Conservation (phyloP, 2,797 vertebrate species). For the Trichosurus vulpecula region DNA sequence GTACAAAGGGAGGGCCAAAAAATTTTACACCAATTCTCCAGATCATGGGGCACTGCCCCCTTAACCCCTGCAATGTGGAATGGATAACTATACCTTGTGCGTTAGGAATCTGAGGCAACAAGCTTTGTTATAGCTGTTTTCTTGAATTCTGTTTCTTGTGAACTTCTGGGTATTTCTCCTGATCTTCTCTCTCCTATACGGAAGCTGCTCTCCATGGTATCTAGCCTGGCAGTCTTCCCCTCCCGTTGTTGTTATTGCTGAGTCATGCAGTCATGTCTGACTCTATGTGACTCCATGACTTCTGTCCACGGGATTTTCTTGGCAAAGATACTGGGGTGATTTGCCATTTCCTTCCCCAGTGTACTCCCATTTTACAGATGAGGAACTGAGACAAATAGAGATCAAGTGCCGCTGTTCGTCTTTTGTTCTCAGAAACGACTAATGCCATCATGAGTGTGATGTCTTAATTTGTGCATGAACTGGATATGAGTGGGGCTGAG, state of each 20-base stretch:
- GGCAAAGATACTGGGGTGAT: background rate
- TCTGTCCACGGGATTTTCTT: background rate
- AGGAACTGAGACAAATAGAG: background rate
- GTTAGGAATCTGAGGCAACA: background rate
- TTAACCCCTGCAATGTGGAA: background rate
- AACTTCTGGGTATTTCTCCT: background rate
- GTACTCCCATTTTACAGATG: background rate
- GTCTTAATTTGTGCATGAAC: background rate
- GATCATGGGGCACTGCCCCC: too few relatives aligned
- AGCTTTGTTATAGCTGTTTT: background rate
- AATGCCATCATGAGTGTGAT: background rate
- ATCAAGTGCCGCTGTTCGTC: background rate
- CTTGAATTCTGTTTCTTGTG: background rate
- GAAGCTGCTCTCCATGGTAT: background rate
- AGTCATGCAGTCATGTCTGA: background rate
- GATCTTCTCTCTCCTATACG: background rate
- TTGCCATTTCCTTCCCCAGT: background rate
- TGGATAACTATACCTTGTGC: background rate
- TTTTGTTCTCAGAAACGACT: background rate
- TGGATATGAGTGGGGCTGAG: background rate
- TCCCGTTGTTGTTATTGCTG: background rate
- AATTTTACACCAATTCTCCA: background rate
- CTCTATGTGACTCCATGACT: background rate
- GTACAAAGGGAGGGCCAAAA: background rate
- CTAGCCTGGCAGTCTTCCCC: background rate